Base-by-base conservation (phyloP, 2,888 invertebrate species). In the Tromatobia lineatoria region DNA sequence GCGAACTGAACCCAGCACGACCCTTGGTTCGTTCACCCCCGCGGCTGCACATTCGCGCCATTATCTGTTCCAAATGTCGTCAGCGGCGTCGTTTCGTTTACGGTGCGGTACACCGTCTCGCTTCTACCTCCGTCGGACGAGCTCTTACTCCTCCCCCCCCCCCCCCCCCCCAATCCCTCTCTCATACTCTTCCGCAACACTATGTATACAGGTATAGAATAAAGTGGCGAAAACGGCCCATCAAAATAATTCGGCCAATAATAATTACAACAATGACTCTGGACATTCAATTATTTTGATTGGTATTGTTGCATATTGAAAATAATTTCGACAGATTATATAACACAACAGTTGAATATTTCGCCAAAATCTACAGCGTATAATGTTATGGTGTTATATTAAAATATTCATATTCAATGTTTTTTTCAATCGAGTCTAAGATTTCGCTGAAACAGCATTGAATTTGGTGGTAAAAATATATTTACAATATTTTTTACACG, bases 61-160 rank as follows among this genome's bases (percentile, higher is more conserved):
- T 93, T 93, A 93, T 93, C 93, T 92, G 92, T 92, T 93, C 93
- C 93, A 92, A 93, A 93, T 93, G 93, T 93, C 93, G 93, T 93
- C 93, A 91, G 90, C 91, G 91, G 89, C 91, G 91, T 92, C 92
- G 93, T 93, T 93, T 92, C 93, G 92, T 93, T 93, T 92, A 93
- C 92, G 90, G 90, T 87, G 88, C 86, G 87, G 87, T 83, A 82
- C 89, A 80, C 86, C 86, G 81, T 83, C 84, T 87, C 83, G 45
- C 77, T 82, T 80, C 81, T 78, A 18, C 71, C 69, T 13, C 73
- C 78, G 34, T 59, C 79, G 59, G 52, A 20, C 42, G 54, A 73
- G 42, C 71, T 11, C 61, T 71, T 76, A 50, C 66, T 42, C 84
- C 61, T 86, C 74, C 78, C 57, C 66, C 83, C 29, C 45, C 52